Conservation (phyloP, 2,113 vertebrate species). For the Odontophorus gujanensis region DNA sequence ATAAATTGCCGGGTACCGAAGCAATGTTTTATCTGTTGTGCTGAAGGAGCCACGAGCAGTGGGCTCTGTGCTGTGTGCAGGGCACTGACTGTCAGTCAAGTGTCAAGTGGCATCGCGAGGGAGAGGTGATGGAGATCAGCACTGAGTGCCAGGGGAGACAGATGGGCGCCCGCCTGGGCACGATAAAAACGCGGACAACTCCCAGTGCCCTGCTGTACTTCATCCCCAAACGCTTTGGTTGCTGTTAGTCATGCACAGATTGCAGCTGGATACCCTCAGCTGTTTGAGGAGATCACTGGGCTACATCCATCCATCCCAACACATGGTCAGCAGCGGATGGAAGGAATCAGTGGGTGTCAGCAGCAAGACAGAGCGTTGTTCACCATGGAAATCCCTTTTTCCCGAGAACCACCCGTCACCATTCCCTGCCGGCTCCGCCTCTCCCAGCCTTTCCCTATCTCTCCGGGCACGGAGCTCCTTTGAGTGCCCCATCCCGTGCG, state of each 20-base stretch:
- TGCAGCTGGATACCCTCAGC: neutral
- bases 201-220: neutral
- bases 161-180: too few relatives aligned
- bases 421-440: neutral
- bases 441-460: neutral
- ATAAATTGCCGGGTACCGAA: neutral
- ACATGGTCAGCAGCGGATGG: neutral
- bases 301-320: neutral
- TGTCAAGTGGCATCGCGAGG: accelerated
- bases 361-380: accelerated
- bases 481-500: too few relatives aligned
- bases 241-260: neutral
- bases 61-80: accelerated
- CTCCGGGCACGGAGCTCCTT: too few relatives aligned
- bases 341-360: accelerated
- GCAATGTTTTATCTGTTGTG: accelerated
- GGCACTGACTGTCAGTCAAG: neutral
- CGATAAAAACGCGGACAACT: neutral
- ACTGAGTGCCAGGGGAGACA: neutral
- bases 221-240: neutral
- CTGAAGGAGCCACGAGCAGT: neutral
- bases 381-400: accelerated
- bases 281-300: too few relatives aligned
- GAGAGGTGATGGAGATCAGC: neutral
- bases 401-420: too few relatives aligned